phyloP scores from a whole-genome alignment of 2,113 vertebrate genomes.

The Scytalopus superciliaris region DNA sequence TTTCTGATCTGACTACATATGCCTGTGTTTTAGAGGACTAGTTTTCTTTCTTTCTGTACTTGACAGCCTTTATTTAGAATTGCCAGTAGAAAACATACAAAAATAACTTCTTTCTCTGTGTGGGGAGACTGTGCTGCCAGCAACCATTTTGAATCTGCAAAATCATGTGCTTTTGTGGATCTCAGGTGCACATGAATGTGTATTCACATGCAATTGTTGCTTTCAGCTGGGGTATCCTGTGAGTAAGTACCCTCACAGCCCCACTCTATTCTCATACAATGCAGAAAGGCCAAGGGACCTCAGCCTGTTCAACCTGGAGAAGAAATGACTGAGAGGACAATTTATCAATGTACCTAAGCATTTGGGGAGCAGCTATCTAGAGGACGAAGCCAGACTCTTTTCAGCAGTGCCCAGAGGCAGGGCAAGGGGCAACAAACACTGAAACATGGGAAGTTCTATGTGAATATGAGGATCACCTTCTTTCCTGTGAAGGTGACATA shows the following conservation, averaged over 20 bases:
- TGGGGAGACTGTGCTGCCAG: neutral
- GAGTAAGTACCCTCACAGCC: neutral
- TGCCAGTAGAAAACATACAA: neutral
- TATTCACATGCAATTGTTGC: neutral
- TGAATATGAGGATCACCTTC: neutral
- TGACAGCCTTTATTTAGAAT: neutral
- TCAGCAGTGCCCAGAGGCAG: neutral
- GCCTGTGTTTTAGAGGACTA: neutral
- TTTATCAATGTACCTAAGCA: neutral
- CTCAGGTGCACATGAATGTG: rapidly evolving
- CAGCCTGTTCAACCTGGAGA: neutral
- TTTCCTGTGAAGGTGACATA: neutral
- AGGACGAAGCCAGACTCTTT: neutral
- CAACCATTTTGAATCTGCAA: neutral
- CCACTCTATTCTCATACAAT: neutral
- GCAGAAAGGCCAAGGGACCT: neutral
- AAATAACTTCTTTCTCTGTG: neutral
- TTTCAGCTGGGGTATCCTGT: neutral
- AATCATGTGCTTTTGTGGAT: neutral
- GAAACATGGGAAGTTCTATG: neutral
- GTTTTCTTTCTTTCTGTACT: neutral
- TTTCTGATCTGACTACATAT: neutral
- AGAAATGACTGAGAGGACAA: neutral
- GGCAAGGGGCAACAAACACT: neutral
- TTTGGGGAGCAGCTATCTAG: no score